These are phyloP conservation scores for Lepidocyrtinus sp. DNA, from an alignment of 2,888 invertebrate genomes.

Conservation along the genomic window DNA sequence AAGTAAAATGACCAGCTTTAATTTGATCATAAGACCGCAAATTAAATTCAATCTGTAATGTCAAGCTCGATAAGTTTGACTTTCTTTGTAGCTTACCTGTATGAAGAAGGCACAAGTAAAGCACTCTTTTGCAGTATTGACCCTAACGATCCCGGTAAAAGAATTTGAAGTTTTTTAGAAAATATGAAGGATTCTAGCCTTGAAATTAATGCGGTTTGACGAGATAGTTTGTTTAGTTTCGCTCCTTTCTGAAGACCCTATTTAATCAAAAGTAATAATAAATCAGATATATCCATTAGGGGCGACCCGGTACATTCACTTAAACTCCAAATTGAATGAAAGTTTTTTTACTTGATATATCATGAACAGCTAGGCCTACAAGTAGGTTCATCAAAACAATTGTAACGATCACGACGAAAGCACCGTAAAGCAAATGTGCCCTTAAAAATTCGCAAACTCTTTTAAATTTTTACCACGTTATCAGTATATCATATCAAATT, in stretches of 20 bases:
- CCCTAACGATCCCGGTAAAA: slow-evolving; percentile 77
- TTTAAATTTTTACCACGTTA: too few species aligned
- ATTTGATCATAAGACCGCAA: too few species aligned
- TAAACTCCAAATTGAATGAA: too few species aligned
- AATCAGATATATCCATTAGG: too few species aligned
- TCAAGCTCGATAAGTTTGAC: too few species aligned
- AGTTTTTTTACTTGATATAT: slow-evolving; percentile 57
- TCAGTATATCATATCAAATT: too few species aligned
- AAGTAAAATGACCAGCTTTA: slow-evolving; percentile 83
- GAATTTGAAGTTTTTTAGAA: slow-evolving; percentile 80
- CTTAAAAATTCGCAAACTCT: too few species aligned
- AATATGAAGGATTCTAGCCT: slow-evolving; percentile 88
- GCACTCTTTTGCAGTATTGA: slow-evolving; percentile 82
- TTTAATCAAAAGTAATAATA: too few species aligned
- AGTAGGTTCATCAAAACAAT: slow-evolving; percentile 69
- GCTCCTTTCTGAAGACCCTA: slow-evolving; percentile 75
- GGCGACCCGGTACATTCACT: too few species aligned
- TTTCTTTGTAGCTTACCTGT: slow-evolving; percentile 58
- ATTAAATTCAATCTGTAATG: too few species aligned
- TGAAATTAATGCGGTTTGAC: slow-evolving; percentile 86
- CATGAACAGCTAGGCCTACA: slow-evolving; percentile 67
- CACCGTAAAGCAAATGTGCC: slow-evolving; percentile 66
- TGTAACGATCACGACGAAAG: slow-evolving; percentile 65
- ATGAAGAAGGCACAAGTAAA: slow-evolving; percentile 79
- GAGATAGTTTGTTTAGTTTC: slow-evolving; percentile 83